A percentile compares a stretch with the other conserved stretches of the same genome.
These are phyloP conservation scores for Accipiter virgatus DNA, from an alignment of 2,113 vertebrate species.

Conservation along the genomic window DNA sequence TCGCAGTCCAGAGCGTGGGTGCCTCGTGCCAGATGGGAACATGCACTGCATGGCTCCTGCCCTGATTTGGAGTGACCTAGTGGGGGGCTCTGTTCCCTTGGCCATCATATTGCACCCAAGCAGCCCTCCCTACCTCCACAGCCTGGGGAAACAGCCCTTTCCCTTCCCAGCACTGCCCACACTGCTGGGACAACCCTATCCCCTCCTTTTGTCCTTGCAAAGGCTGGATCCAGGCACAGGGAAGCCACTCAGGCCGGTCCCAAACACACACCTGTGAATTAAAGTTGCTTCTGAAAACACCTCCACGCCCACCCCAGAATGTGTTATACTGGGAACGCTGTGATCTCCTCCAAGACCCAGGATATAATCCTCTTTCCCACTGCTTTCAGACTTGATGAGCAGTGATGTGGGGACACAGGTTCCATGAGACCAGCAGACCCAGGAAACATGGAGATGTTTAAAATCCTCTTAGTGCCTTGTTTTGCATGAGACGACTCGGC, in stretches of 20 bases:
- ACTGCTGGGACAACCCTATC: neutral
- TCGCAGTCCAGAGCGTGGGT: fast-evolving
- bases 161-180: neutral
- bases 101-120: fast-evolving
- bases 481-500: neutral
- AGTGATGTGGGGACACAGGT: neutral
- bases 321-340: neutral
- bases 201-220: neutral
- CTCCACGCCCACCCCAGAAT: neutral
- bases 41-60: fast-evolving
- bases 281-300: neutral
- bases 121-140: neutral
- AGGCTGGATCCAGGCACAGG: neutral
- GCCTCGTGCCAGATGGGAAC: neutral
- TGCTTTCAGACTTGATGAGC: neutral
- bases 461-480: neutral
- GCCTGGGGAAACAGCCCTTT: neutral
- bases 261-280: neutral
- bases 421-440: neutral
- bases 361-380: neutral
- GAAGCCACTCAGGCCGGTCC: fast-evolving
- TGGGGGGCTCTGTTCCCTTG: neutral
- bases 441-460: neutral
- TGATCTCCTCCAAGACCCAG: neutral
- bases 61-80: too few relatives aligned